Conservation (phyloP, 1,140 invertebrate species). For the Contarinia nasturtii region DNA sequence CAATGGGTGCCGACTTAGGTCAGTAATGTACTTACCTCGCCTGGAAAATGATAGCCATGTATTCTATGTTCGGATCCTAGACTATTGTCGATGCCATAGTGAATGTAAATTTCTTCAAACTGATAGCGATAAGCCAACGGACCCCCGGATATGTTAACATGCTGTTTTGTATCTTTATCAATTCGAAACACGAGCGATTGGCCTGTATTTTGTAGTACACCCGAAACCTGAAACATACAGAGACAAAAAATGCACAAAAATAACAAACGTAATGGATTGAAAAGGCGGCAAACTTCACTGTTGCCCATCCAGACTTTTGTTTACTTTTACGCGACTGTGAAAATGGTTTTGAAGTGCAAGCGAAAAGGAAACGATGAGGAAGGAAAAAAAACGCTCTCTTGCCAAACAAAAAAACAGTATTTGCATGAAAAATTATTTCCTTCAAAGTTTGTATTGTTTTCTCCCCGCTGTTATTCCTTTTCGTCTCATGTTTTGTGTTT, state of each 20-base stretch:
- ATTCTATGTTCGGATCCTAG: slow-evolving; percentile 86
- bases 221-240: slow-evolving; percentile 47
- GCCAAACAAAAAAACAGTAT: too few species aligned
- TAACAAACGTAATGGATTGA: background rate
- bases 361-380: background rate
- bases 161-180: slow-evolving; percentile 65
- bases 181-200: slow-evolving; percentile 79
- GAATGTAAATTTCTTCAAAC: slow-evolving; percentile 87
- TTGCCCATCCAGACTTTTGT: too few species aligned
- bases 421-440: too few species aligned
- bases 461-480: too few species aligned
- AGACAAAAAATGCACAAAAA: slow-evolving; percentile 4
- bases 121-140: slow-evolving; percentile 88
- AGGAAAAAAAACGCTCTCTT: background rate
- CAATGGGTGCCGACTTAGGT: too few species aligned
- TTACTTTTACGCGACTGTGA: too few species aligned
- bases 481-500: too few species aligned
- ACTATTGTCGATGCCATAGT: slow-evolving; percentile 73
- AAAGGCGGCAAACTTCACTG: too few species aligned
- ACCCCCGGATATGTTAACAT: slow-evolving; percentile 86
- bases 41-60: slow-evolving; percentile 81
- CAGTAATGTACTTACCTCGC: slow-evolving; percentile 61
- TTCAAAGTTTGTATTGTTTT: too few species aligned
- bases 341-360: too few species aligned
- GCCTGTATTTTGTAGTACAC: slow-evolving; percentile 72